Percentiles rank a stretch among this genome's conserved stretches.
These are phyloP conservation scores for Anguilla pacifica DNA, from an alignment of 2,797 vertebrate species.

Conservation along the genomic window DNA sequence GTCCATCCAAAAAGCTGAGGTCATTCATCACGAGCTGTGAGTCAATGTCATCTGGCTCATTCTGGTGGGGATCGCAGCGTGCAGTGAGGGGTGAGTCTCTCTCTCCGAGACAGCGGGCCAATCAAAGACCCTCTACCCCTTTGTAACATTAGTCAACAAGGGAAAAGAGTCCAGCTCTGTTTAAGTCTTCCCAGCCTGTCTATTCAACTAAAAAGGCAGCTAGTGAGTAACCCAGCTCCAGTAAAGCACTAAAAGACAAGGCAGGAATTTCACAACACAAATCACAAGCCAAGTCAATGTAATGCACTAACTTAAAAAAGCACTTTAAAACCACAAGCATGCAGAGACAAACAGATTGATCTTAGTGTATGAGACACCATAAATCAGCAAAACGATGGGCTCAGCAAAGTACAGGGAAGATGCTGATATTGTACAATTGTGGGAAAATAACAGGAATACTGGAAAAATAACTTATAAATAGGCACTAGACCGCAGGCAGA, in stretches of 20 bases:
- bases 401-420: constrained; percentile 57
- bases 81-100: constrained; percentile 59
- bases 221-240: not conserved
- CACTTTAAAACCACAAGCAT: not conserved
- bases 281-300: not conserved
- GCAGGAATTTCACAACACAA: not conserved
- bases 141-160: constrained; percentile 53
- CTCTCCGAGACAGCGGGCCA: constrained; percentile 58
- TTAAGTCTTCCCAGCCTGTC: constrained; percentile 55
- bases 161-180: not conserved
- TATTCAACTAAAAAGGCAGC: not conserved
- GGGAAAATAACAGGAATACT: constrained; percentile 25
- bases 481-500: constrained; percentile 51
- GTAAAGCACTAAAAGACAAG: not conserved
- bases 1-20: constrained; percentile 64
- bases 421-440: constrained; percentile 34
- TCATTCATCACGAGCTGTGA: constrained; percentile 71
- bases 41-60: constrained; percentile 72
- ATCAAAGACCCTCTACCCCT: constrained; percentile 48
- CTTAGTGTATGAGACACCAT: constrained; percentile 1
- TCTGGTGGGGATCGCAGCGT: constrained; percentile 61
- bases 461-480: constrained; percentile 24
- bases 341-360: not conserved
- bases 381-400: constrained; percentile 46
- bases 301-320: not conserved